A percentile compares a stretch with the other conserved stretches of the same genome.
Conservation (phyloP, 1,140 invertebrate genomes). For the Bilobella aurantiaca region DNA sequence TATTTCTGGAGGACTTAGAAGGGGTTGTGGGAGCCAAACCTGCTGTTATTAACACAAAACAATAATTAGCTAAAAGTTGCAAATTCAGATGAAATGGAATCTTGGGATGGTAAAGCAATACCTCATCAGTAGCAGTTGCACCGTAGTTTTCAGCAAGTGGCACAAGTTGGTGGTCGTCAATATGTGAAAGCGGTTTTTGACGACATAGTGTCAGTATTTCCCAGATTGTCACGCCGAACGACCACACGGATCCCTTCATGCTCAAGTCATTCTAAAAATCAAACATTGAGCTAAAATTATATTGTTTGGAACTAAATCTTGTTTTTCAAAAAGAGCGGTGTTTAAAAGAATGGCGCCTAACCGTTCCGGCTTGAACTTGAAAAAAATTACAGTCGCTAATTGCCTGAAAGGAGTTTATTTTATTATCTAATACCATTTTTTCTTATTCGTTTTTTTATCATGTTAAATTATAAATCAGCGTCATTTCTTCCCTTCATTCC, state of each 20-base stretch:
- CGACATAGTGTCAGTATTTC: constrained; percentile 66
- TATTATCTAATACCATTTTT: too few relatives aligned
- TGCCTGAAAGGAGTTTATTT: too few relatives aligned
- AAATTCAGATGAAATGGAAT: constrained; percentile 2
- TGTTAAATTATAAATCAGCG: too few relatives aligned
- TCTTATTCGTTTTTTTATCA: too few relatives aligned
- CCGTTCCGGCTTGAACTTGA: too few relatives aligned
- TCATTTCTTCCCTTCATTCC: too few relatives aligned
- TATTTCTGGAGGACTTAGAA: constrained; percentile 77
- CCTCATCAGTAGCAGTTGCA: constrained; percentile 19
- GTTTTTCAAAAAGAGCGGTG: too few relatives aligned
- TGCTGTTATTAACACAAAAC: too few relatives aligned
- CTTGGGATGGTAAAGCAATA: neutral
- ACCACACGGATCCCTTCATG: constrained; percentile 77
- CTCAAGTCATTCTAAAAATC: constrained; percentile 61
- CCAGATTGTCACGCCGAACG: constrained; percentile 80
- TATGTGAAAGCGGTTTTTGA: constrained; percentile 32
- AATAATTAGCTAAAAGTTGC: too few relatives aligned
- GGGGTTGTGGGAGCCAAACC: constrained; percentile 60
- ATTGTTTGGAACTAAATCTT: too few relatives aligned
- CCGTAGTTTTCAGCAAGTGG: constrained; percentile 30
- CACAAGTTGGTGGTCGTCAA: constrained; percentile 28
- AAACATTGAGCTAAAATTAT: constrained; percentile 4
- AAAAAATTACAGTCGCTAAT: too few relatives aligned
- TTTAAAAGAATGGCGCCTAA: too few relatives aligned